Evolutionary conservation across 2,888 invertebrate species (phyloP).

Genomic region (Hedychridium roseum): DNA sequence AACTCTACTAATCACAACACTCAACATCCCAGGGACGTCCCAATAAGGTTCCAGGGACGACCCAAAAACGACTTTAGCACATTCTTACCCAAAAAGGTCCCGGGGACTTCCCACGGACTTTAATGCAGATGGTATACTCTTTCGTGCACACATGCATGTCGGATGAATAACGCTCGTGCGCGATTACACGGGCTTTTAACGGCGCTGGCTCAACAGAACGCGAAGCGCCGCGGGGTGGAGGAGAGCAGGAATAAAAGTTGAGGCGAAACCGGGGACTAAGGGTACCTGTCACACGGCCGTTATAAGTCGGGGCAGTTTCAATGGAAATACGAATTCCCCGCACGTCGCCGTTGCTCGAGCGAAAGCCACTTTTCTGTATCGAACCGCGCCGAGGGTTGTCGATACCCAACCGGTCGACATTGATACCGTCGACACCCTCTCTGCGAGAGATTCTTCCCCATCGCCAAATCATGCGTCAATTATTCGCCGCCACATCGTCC

Average conservation of each 20-base stretch:
- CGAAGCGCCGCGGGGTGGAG: slow-evolving; percentile 3
- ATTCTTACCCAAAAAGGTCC: too few relatives aligned
- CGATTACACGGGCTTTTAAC: slow-evolving; percentile 41
- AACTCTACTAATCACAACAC: too few relatives aligned
- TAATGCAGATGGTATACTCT: too few relatives aligned
- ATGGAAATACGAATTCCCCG: slow-evolving; percentile 29
- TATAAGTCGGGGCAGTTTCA: slow-evolving; percentile 23
- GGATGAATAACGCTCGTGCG: slow-evolving; percentile 12
- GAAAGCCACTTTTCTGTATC: slow-evolving; percentile 19
- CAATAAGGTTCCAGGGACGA: too few relatives aligned
- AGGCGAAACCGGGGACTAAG: slow-evolving; percentile 7
- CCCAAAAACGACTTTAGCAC: too few relatives aligned
- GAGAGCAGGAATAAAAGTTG: slow-evolving; percentile 18
- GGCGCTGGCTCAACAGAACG: slow-evolving; percentile 26
- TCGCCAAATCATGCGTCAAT: slow-evolving; percentile 25
- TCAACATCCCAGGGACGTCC: too few relatives aligned
- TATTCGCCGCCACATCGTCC: slow-evolving; percentile 24
- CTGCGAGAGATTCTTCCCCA: too few relatives aligned
- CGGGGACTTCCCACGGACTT: too few relatives aligned
- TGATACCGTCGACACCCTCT: too few relatives aligned
- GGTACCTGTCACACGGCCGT: slow-evolving; percentile 36
- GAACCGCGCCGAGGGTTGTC: slow-evolving; percentile 3
- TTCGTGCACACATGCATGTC: background rate
- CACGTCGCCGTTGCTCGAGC: slow-evolving; percentile 11
- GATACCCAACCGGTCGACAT: too few relatives aligned